phyloP scores from a whole-genome alignment of 2,113 vertebrate species.

The Heliornis fulica region DNA sequence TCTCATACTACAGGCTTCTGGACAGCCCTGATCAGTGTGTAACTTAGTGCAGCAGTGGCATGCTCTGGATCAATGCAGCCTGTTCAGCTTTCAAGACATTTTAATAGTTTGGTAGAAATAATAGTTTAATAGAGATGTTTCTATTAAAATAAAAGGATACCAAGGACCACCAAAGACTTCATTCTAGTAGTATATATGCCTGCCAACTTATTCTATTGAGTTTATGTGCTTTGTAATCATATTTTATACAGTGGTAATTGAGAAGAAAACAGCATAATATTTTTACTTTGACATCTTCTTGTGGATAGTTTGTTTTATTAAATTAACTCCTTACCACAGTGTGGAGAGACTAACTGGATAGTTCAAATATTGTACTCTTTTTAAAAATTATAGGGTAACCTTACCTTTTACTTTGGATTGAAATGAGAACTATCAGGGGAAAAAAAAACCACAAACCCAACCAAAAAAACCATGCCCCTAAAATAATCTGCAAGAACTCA shows the following conservation, averaged over 20 bases:
- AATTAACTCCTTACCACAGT: not conserved
- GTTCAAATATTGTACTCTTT: not conserved
- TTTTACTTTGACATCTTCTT: not conserved
- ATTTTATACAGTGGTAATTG: constrained; percentile 40
- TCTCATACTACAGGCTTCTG: not conserved
- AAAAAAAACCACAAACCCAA: no score
- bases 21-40: not conserved
- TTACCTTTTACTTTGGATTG: not conserved
- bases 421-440: not conserved
- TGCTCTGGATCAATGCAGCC: not conserved
- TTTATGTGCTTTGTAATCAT: constrained; percentile 24
- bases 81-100: not conserved
- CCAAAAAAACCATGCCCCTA: no score
- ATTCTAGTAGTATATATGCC: not conserved
- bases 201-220: constrained; percentile 19
- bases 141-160: constrained; percentile 17
- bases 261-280: constrained; percentile 11
- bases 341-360: not conserved
- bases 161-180: not conserved
- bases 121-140: constrained; percentile 38
- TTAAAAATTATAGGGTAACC: not conserved
- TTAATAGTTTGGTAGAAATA: constrained; percentile 25
- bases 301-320: not conserved
- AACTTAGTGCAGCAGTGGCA: not conserved
- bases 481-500: no score